Evolutionary conservation across 2,888 invertebrate species (phyloP), one percentile per base, ranked within the genome.

Genomic region (Eilema griseolum): DNA sequence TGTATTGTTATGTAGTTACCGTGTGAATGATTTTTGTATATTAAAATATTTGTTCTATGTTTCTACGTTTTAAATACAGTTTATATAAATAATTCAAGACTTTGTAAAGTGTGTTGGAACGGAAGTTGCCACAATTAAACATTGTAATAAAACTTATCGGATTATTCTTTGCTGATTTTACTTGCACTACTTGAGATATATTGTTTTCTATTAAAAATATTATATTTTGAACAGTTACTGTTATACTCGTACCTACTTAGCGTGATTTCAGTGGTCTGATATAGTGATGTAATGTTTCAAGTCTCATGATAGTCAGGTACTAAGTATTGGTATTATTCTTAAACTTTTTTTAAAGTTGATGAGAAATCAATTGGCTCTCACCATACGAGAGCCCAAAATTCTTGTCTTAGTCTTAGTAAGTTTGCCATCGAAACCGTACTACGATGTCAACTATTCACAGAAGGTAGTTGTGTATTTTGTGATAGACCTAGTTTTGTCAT

Each of bases 41-140:
- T n/a, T 52, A 52, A 52, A 52, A 52, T 52, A 52, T 52, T 52
- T n/a, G n/a, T n/a, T 52, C n/a, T 52, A 20, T 52, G n/a, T n/a
- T 46, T 46, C 20, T 10, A 52, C n/a, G 20, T 52, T n/a, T 52
- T 10, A n/a, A 16, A 52, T n/a, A 52, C 20, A 20, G 46, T 20
- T 46, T 20, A 46, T 2, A 41, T 41, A n/a, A n/a, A 46, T 20
- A 8, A 52, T 10, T 52, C 2, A n/a, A 1, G n/a, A n/a, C 8
- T n/a, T 52, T n/a, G 52, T 10, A 52, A 8, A n/a, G 1, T n/a
- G 8, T 52, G 10, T 0, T n/a, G n/a, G n/a, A n/a, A n/a, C n/a
- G 52, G n/a, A 52, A 52, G n/a, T 52, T n/a, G 7, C 52, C 52
- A 52, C 20, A n/a, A 52, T 20, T 37, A 37, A 7, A 28, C 28